Evolutionary conservation across 53 echinoderm and acorn worm species (phyloP).

Genomic region (Crossaster papposus): DNA sequence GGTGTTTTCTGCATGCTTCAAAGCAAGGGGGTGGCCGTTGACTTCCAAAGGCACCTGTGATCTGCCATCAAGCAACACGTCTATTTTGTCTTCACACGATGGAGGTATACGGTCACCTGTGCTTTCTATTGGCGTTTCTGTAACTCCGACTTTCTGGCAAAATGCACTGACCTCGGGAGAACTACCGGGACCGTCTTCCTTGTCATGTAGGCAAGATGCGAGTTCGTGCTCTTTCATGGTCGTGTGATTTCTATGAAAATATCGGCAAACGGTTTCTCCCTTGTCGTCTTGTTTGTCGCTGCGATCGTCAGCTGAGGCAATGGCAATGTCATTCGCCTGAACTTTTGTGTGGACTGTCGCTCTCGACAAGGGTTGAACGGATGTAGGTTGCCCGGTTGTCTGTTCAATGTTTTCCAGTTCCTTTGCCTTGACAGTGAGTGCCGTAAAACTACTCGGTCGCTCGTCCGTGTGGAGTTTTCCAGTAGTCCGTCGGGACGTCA

Average conservation of each 20-base stretch:
- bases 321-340: not conserved
- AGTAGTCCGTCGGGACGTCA: not conserved
- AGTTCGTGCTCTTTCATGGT: not conserved
- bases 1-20: not conserved
- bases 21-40: not conserved
- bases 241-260: not conserved
- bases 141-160: not conserved
- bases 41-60: not conserved
- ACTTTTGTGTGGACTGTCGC: not conserved
- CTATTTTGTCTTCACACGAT: not conserved
- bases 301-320: not conserved
- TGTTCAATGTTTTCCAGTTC: not conserved
- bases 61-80: not conserved
- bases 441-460: conserved; percentile 29
- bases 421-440: conserved; percentile 7
- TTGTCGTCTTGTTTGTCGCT: not conserved
- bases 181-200: not conserved
- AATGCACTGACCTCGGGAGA: not conserved
- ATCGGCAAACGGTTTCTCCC: not conserved
- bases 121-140: not conserved
- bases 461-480: conserved; percentile 27
- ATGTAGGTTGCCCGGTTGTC: not conserved
- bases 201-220: not conserved
- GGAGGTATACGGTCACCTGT: not conserved
- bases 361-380: not conserved